A percentile compares a stretch with the other conserved stretches of the same genome.
Evolutionary conservation across 1,140 invertebrate species (phyloP).

Genomic region (Apocrypta bakeri): DNA sequence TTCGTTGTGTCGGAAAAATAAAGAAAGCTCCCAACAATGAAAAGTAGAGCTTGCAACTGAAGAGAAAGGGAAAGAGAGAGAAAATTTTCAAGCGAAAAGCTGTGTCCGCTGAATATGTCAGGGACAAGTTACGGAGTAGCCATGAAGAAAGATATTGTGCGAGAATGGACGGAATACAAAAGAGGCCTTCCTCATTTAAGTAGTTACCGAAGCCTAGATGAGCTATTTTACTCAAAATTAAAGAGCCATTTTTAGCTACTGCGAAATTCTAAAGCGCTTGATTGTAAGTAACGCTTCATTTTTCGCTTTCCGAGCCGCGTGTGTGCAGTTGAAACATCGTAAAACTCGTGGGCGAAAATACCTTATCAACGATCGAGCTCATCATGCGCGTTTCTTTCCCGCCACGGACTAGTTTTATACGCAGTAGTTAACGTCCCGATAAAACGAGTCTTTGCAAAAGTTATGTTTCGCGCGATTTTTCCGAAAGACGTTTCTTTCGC

Average conservation of each 20-base stretch:
- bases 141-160: neutral
- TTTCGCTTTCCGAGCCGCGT: too few species aligned
- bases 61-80: neutral
- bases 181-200: neutral
- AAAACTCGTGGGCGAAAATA: too few species aligned
- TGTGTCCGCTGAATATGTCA: slow-evolving; percentile 6
- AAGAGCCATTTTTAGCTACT: neutral
- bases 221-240: neutral
- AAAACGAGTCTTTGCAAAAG: neutral
- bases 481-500: neutral
- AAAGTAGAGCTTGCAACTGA: neutral
- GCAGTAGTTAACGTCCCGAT: too few species aligned
- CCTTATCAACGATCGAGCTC: too few species aligned
- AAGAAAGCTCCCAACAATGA: neutral
- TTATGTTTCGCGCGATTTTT: neutral
- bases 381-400: neutral
- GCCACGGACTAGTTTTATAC: neutral
- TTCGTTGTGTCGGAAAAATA: slow-evolving; percentile 1
- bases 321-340: too few species aligned
- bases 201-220: neutral
- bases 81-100: neutral
- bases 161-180: neutral
- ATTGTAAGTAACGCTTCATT: too few species aligned
- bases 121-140: slow-evolving; percentile 3
- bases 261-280: too few species aligned